These are phyloP conservation scores for Platysteira castanea DNA, from an alignment of 2,113 vertebrate genomes.

Conservation along the genomic window DNA sequence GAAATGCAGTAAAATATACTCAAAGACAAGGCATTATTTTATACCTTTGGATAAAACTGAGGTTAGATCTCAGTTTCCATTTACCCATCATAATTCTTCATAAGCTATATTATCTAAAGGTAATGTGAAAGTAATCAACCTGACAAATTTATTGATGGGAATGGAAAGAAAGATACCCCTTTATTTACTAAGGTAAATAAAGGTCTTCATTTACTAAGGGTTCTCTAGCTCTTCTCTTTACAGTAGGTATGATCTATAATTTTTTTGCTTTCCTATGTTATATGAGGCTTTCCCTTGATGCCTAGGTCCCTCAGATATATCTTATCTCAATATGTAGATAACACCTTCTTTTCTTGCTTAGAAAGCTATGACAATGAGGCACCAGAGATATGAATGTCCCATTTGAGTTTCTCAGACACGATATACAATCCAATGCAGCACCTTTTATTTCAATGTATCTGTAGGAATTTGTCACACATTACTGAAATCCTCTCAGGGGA, in stretches of 20 bases:
- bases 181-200: too few species aligned
- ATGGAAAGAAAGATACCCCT: not conserved
- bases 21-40: not conserved
- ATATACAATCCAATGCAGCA: not conserved
- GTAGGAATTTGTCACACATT: slow-evolving; percentile 29
- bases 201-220: not conserved
- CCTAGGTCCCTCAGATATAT: not conserved
- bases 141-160: not conserved
- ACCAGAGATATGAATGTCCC: not conserved
- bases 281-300: not conserved
- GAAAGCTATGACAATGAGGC: not conserved
- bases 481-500: slow-evolving; percentile 34
- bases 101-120: not conserved
- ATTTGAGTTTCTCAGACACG: not conserved
- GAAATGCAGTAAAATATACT: not conserved
- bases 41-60: not conserved
- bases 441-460: slow-evolving; percentile 1
- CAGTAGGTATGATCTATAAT: not conserved
- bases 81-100: not conserved
- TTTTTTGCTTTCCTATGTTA: not conserved
- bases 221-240: not conserved
- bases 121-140: not conserved
- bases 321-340: not conserved
- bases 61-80: not conserved
- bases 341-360: not conserved